These are phyloP conservation scores for Maniola hyperantus DNA, from an alignment of 2,888 invertebrate genomes.

Conservation along the genomic window DNA sequence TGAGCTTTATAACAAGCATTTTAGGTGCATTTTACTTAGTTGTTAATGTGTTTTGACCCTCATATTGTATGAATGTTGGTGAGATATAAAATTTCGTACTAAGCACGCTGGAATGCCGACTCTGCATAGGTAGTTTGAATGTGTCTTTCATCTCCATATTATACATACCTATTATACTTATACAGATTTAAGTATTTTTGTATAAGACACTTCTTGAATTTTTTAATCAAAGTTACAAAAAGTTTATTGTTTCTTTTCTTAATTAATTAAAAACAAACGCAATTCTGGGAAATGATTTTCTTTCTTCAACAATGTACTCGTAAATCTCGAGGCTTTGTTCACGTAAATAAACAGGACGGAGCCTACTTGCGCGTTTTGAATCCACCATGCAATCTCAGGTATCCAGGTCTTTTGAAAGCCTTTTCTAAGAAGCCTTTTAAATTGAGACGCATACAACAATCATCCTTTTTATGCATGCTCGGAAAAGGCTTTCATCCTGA, in stretches of 20 bases:
- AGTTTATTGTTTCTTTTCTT: neutral
- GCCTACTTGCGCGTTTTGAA: constrained; percentile 31
- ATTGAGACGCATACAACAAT: constrained; percentile 8
- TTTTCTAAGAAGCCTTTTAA: constrained; percentile 27
- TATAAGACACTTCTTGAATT: neutral
- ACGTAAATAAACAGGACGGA: constrained; percentile 30
- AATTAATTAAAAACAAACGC: neutral
- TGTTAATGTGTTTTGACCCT: too few relatives aligned
- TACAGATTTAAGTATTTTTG: too few relatives aligned
- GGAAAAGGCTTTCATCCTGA: neutral
- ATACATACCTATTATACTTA: too few relatives aligned
- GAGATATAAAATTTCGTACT: too few relatives aligned
- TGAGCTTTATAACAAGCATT: too few relatives aligned
- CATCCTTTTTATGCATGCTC: neutral
- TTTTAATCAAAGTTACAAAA: neutral
- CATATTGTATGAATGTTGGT: too few relatives aligned
- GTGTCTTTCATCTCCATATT: too few relatives aligned
- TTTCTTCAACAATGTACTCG: constrained; percentile 8
- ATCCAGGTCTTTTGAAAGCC: constrained; percentile 30
- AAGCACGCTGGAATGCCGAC: too few relatives aligned
- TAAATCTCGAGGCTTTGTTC: constrained; percentile 27
- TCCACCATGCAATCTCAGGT: constrained; percentile 34
- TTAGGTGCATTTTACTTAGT: too few relatives aligned
- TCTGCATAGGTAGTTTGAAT: too few relatives aligned
- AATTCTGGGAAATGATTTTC: constrained; percentile 10